These are phyloP conservation scores for Tenualosa ilisha DNA, from an alignment of 2,797 vertebrate species.

Conservation along the genomic window DNA sequence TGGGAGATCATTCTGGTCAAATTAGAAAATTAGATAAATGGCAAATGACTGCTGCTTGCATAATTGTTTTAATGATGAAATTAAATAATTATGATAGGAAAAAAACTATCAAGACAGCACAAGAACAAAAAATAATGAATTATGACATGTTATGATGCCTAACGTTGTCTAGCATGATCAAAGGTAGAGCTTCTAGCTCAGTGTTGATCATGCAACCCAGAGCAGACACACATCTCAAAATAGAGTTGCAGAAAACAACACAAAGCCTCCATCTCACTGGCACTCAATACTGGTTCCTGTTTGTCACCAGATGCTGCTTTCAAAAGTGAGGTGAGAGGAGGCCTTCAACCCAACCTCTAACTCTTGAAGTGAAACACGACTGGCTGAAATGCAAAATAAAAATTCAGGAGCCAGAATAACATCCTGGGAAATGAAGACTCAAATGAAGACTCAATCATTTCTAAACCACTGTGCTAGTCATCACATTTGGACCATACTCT, in stretches of 20 bases:
- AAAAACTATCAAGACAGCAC: background rate
- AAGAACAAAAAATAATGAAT: background rate
- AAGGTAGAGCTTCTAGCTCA: background rate
- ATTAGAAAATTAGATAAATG: constrained; percentile 68
- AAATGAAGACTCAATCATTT: background rate
- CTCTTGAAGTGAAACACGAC: background rate
- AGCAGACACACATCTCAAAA: background rate
- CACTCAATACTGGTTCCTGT: background rate
- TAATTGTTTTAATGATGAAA: constrained; percentile 59
- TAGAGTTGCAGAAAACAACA: background rate
- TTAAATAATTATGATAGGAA: constrained; percentile 38
- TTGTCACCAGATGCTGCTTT: background rate
- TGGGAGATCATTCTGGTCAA: constrained; percentile 52
- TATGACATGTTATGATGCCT: constrained; percentile 31
- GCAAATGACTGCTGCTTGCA: constrained; percentile 44
- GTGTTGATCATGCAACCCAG: background rate
- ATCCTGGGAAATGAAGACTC: background rate
- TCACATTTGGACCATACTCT: background rate
- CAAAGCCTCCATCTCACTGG: background rate
- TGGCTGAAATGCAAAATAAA: background rate
- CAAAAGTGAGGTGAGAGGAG: background rate
- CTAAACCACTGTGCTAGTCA: background rate
- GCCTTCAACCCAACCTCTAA: background rate
- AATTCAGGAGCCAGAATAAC: too few relatives aligned
- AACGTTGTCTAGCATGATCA: background rate